phyloP scores from a whole-genome alignment of 2,888 invertebrate genomes.

The Drosophila nigritarsus region DNA sequence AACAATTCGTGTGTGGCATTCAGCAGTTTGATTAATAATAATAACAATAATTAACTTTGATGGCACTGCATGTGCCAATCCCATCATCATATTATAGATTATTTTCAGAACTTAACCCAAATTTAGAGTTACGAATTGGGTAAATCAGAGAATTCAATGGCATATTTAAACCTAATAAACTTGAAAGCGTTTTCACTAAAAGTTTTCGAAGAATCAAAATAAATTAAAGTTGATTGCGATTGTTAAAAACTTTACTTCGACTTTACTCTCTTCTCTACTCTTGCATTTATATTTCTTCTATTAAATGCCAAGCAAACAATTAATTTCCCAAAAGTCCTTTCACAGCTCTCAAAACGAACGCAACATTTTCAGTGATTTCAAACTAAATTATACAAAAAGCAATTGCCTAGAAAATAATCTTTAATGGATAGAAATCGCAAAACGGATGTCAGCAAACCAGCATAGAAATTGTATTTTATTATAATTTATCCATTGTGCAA shows the following conservation, averaged over 20 bases:
- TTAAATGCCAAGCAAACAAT: neutral
- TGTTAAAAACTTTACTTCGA: too few relatives aligned
- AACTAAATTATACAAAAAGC: neutral
- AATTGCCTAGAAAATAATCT: neutral
- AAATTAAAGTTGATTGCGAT: neutral
- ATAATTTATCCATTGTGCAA: slow-evolving; percentile 8
- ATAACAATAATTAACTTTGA: neutral
- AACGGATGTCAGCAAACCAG: neutral
- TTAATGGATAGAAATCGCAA: neutral
- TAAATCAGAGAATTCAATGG: neutral
- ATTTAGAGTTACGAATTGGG: neutral
- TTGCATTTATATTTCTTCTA: neutral
- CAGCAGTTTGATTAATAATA: neutral
- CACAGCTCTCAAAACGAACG: neutral
- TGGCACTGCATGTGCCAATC: neutral
- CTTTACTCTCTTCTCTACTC: neutral
- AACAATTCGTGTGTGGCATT: slow-evolving; percentile 5
- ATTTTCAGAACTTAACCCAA: neutral
- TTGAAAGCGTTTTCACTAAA: neutral
- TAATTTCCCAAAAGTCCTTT: neutral
- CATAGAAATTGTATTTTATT: neutral
- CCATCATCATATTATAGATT: neutral
- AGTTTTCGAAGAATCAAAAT: neutral
- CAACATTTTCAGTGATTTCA: neutral
- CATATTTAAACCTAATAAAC: neutral